Conservation (phyloP, 92 coral and sea anemone species). For the Actinostola sp. region DNA sequence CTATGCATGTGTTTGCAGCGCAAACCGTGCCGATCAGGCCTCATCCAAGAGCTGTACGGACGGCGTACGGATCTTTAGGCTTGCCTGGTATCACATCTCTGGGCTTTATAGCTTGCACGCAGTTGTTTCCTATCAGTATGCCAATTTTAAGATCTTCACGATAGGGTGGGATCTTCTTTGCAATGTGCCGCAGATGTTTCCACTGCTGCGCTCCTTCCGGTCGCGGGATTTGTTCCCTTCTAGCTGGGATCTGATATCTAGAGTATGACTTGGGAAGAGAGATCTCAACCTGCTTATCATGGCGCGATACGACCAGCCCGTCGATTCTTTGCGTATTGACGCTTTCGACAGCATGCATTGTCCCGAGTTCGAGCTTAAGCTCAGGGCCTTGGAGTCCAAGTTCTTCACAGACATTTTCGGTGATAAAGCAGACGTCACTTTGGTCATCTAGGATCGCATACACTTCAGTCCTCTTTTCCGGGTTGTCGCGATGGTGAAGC, state of each 20-base stretch:
- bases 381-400: slow-evolving; percentile 48
- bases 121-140: slow-evolving; percentile 53
- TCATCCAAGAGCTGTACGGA: slow-evolving; percentile 43
- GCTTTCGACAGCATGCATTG: slow-evolving; percentile 54
- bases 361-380: slow-evolving; percentile 41
- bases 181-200: slow-evolving; percentile 41
- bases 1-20: not conserved
- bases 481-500: slow-evolving; percentile 52
- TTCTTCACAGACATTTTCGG: slow-evolving; percentile 24
- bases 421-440: slow-evolving; percentile 58
- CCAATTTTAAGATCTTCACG: slow-evolving; percentile 32
- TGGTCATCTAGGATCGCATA: slow-evolving; percentile 69
- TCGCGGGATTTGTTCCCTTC: slow-evolving; percentile 56
- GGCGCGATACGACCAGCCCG: slow-evolving; percentile 41
- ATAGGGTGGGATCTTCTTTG: slow-evolving; percentile 53
- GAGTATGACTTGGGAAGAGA: slow-evolving; percentile 60
- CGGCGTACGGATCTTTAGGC: slow-evolving; percentile 34
- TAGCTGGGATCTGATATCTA: slow-evolving; percentile 44
- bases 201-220: slow-evolving; percentile 47
- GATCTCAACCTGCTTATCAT: slow-evolving; percentile 34
- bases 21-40: slow-evolving; percentile 34
- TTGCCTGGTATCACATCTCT: slow-evolving; percentile 17
- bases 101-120: slow-evolving; percentile 51
- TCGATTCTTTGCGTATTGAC: slow-evolving; percentile 48
- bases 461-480: slow-evolving; percentile 27